Base-by-base conservation (phyloP, 2,113 vertebrate genomes). In the Saguinus midas region DNA sequence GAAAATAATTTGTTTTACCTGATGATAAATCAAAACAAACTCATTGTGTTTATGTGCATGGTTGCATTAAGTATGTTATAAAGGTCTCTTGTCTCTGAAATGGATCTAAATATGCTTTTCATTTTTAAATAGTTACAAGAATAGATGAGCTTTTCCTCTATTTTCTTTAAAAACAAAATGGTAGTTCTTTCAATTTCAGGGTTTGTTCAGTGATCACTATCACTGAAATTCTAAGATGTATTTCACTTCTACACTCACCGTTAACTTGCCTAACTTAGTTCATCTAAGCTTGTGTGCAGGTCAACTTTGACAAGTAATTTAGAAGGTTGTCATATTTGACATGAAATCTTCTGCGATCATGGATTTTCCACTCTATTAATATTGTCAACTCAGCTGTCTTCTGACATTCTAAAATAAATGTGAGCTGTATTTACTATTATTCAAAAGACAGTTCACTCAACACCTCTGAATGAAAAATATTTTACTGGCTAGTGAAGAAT, bases 351-450 rank as follows among this genome's bases (percentile, higher is more conserved):
- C 94, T 90, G 94, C 92, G 87, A 98, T 98, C 93, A 96, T 91
- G 92, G 87, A 90, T 98, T 97, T 98, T 96, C 89, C 95, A 50
- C 75, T 97, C 81, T 96, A 91, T 98, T 97, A 98, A 96, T 97
- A 87, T 72, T 96, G 93, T 97, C 97, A 95, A 91, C 70, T 96
- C 27, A 87, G 80, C 55, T 96, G 79, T 75, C 93, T 98, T 97
- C 95, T 98, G 96, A 84, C n/a, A 81, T 89, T 82, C 96, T 97
- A 97, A 98, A 97, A 97, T 98, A 97, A 97, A 98, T 98, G 55
- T 35, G 84, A 96, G 45, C 6, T 96, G 55, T 98, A 98, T 97
- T 98, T 98, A 95, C 92, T 98, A 96, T 90, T 92, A 96, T 90
- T 48, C 2, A 94, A 98, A 97, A 98, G 92, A 97, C 86, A 97